A percentile compares a stretch with the other conserved stretches of the same genome.
Conservation (phyloP, 2,797 vertebrate species). For the Rhinoraja longicauda region DNA sequence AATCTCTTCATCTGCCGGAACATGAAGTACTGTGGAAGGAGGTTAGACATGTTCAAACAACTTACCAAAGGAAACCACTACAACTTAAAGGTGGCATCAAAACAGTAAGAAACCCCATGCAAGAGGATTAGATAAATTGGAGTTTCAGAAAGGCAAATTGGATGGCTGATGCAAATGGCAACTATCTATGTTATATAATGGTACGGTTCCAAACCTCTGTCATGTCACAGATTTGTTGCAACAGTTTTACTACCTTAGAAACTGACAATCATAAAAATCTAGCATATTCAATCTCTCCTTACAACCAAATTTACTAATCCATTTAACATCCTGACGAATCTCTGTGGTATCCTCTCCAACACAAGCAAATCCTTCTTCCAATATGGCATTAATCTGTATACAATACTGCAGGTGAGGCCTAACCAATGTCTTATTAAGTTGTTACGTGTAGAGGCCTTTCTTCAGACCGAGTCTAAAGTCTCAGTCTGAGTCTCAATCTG, state of each 20-base stretch:
- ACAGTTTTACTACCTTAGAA: background rate
- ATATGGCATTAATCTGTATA: no score
- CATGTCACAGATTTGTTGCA: background rate
- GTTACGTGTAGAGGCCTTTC: no score
- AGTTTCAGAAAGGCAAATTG: background rate
- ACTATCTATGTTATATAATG: background rate
- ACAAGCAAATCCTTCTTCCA: no score
- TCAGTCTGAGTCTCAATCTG: no score
- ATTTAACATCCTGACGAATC: no score
- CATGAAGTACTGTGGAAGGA: constrained; percentile 77
- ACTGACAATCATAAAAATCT: background rate
- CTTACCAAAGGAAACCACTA: background rate
- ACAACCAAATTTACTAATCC: no score
- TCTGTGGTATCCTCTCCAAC: no score
- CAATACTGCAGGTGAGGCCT: no score
- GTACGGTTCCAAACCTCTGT: background rate
- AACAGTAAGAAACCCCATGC: background rate
- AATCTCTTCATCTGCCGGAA: constrained; percentile 90
- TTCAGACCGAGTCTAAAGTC: no score
- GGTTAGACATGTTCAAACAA: background rate
- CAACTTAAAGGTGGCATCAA: background rate
- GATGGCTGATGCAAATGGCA: background rate
- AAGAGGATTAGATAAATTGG: background rate
- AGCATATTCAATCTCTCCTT: no score
- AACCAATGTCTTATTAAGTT: no score